A percentile compares a stretch with the other conserved stretches of the same genome.
These are phyloP conservation scores for Podarcis cretensis DNA, from an alignment of 2,113 vertebrate species.

Conservation along the genomic window DNA sequence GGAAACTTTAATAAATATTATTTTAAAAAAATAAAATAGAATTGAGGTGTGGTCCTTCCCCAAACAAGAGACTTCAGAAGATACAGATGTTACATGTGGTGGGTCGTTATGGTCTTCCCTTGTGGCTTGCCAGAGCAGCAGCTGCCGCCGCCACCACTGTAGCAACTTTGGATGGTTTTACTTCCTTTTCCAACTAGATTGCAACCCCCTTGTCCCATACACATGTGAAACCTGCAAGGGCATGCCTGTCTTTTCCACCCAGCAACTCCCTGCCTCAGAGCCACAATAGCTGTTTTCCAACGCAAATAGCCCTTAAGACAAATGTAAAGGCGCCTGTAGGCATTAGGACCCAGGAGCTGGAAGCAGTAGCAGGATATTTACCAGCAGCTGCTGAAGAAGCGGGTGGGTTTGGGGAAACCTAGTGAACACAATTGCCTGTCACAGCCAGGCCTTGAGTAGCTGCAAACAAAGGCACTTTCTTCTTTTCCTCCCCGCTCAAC, in stretches of 20 bases:
- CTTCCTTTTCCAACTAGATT: no score
- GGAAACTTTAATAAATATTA: no score
- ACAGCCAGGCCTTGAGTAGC: background rate
- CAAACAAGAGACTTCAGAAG: no score
- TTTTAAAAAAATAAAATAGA: no score
- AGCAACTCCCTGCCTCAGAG: background rate
- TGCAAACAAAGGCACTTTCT: no score
- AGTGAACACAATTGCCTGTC: no score
- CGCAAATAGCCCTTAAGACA: background rate
- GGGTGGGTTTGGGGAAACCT: background rate
- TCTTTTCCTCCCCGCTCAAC: background rate
- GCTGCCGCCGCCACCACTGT: fast-evolving
- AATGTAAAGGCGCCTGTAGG: background rate
- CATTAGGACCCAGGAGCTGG: background rate
- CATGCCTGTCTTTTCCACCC: background rate
- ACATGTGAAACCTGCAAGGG: background rate
- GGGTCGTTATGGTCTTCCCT: no score
- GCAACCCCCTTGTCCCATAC: background rate
- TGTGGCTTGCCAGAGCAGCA: background rate
- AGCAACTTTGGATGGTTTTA: background rate
- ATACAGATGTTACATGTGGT: background rate
- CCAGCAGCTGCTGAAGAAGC: no score
- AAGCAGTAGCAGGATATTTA: background rate
- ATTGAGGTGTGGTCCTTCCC: no score
- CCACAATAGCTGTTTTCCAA: background rate